Percentiles rank a stretch among this genome's conserved stretches.
These are phyloP conservation scores for Calliphora vicina DNA, from an alignment of 1,140 invertebrate species.

Conservation along the genomic window DNA sequence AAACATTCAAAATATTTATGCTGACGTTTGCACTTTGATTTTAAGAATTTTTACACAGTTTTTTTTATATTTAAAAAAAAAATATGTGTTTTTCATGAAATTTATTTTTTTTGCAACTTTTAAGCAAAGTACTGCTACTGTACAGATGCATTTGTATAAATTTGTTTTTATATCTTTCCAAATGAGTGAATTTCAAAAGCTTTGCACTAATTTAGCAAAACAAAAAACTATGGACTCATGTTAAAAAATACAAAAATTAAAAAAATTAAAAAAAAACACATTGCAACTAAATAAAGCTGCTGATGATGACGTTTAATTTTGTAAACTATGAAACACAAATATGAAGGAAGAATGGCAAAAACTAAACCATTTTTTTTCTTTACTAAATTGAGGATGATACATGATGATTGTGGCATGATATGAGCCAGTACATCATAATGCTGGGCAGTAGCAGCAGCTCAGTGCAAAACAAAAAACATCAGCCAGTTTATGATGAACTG, in stretches of 20 bases:
- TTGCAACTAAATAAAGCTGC: neutral
- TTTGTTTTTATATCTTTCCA: constrained; percentile 10
- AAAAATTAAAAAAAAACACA: neutral
- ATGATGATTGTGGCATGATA: too few species aligned
- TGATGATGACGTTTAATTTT: neutral
- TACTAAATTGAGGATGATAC: too few species aligned
- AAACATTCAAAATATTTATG: neutral
- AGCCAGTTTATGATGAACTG: too few species aligned
- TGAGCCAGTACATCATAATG: too few species aligned
- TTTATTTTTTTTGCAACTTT: neutral
- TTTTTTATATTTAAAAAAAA: neutral
- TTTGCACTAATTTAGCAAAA: neutral
- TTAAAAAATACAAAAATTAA: neutral
- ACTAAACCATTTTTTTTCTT: neutral
- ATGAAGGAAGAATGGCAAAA: neutral
- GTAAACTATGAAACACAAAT: neutral
- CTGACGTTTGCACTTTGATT: neutral
- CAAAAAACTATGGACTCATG: neutral
- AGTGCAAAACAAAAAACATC: too few species aligned
- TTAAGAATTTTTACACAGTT: neutral
- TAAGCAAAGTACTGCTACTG: neutral
- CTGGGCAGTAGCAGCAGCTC: too few species aligned
- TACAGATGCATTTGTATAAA: neutral
- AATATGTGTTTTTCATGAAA: neutral
- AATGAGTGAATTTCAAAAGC: neutral